Conservation (phyloP, 1,140 invertebrate species). For the Drosophila tani region DNA sequence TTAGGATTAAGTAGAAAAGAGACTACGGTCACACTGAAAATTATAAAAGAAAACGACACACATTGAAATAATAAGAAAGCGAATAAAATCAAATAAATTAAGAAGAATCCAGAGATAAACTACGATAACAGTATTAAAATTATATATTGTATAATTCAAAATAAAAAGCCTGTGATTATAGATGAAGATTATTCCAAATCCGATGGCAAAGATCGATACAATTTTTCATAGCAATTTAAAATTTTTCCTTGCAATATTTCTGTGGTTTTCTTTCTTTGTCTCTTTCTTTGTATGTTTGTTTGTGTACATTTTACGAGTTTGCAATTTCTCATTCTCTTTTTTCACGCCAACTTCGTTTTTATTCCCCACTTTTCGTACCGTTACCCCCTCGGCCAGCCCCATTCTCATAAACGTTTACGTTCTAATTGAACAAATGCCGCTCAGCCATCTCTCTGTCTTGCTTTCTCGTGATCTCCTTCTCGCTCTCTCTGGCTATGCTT, state of each 20-base stretch:
- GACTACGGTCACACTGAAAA: no score
- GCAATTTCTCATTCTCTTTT: constrained; percentile 29
- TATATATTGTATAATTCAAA: no score
- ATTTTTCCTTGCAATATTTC: constrained; percentile 12
- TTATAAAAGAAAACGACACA: no score
- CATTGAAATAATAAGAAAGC: no score
- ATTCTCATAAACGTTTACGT: constrained; percentile 45
- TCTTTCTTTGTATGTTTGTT: constrained; percentile 1
- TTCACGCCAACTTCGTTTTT: constrained; percentile 48
- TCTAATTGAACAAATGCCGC: constrained; percentile 73
- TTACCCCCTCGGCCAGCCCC: constrained; percentile 5
- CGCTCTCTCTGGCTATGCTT: constrained; percentile 2
- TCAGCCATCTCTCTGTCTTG: constrained; percentile 2
- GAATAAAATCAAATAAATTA: no score
- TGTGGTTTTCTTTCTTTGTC: neutral
- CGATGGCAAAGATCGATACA: neutral
- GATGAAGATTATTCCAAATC: no score
- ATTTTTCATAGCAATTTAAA: neutral
- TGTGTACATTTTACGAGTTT: neutral
- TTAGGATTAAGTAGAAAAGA: no score
- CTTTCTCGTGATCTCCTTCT: neutral
- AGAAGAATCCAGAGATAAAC: no score
- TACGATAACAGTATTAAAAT: no score
- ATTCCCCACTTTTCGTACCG: neutral
- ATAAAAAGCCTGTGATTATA: no score